phyloP scores from a whole-genome alignment of 2,113 vertebrate genomes.

The Vulpes vulpes region DNA sequence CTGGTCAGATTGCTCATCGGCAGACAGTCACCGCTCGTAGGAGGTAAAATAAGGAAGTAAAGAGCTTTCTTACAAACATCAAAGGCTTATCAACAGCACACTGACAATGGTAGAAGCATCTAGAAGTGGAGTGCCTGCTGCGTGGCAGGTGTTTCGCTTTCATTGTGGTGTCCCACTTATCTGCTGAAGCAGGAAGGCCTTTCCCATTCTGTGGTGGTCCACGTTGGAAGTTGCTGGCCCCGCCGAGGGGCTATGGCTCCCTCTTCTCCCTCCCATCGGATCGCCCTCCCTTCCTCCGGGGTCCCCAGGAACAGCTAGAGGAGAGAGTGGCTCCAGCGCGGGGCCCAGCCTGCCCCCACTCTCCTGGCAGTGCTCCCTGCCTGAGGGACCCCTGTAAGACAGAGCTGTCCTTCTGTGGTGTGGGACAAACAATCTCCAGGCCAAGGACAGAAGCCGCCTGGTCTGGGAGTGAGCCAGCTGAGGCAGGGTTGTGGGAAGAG shows the following conservation, averaged over 20 bases:
- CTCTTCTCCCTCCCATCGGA: not conserved
- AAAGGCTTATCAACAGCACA: not conserved
- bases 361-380: not conserved
- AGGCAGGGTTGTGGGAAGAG: not conserved
- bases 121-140: not conserved
- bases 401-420: not conserved
- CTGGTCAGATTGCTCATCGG: too few relatives aligned
- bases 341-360: not conserved
- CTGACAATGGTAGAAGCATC: not conserved
- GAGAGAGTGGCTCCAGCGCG: too few relatives aligned
- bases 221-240: not conserved
- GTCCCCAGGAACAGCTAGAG: not conserved
- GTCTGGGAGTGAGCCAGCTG: not conserved
- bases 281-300: not conserved
- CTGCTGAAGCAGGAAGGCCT: not conserved
- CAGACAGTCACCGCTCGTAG: too few relatives aligned
- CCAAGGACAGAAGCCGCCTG: not conserved
- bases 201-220: not conserved
- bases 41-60: not conserved
- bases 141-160: not conserved
- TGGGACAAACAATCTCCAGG: not conserved
- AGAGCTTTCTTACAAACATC: not conserved
- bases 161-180: accelerated
- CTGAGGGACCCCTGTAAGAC: not conserved
- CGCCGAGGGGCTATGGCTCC: accelerated